Evolutionary conservation across 1,140 invertebrate species (phyloP).

Genomic region (Trinorchestia longiramus): DNA sequence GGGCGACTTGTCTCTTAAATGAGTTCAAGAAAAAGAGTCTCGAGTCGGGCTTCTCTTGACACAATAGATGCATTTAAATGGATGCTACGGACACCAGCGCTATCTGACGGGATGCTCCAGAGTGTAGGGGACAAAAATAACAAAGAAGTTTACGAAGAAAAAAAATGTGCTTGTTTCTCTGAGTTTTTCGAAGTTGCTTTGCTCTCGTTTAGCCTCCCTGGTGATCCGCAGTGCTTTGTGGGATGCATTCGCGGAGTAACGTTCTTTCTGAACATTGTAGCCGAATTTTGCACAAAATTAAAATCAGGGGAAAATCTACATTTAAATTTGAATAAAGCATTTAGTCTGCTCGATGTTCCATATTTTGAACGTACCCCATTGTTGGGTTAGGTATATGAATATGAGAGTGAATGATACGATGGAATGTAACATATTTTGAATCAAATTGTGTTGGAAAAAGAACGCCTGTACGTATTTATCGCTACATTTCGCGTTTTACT

Average conservation of each 20-base stretch:
- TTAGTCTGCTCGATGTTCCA: background rate
- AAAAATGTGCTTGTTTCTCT: background rate
- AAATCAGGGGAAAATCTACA: background rate
- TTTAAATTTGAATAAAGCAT: background rate
- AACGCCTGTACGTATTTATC: too few relatives aligned
- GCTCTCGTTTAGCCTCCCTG: conserved; percentile 18
- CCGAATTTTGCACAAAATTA: background rate
- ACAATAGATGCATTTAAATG: conserved; percentile 53
- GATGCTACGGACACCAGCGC: conserved; percentile 35
- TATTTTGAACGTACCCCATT: background rate
- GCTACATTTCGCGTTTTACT: too few relatives aligned
- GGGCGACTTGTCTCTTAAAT: conserved; percentile 32
- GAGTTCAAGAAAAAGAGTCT: conserved; percentile 36
- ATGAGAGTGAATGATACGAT: background rate
- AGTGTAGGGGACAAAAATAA: conserved; percentile 24
- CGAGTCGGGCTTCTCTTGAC: background rate
- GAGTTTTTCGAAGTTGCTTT: conserved; percentile 28
- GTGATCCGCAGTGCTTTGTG: conserved; percentile 34
- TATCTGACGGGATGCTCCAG: conserved; percentile 22
- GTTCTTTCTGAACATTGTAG: background rate
- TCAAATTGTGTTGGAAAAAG: too few relatives aligned
- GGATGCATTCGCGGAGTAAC: background rate
- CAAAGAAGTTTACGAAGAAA: conserved; percentile 1
- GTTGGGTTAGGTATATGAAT: background rate
- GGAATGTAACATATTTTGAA: too few relatives aligned